Evolutionary conservation across 2,797 vertebrate species (phyloP), one percentile per base, ranked within the genome.

Genomic region (Valencia hispanica): DNA sequence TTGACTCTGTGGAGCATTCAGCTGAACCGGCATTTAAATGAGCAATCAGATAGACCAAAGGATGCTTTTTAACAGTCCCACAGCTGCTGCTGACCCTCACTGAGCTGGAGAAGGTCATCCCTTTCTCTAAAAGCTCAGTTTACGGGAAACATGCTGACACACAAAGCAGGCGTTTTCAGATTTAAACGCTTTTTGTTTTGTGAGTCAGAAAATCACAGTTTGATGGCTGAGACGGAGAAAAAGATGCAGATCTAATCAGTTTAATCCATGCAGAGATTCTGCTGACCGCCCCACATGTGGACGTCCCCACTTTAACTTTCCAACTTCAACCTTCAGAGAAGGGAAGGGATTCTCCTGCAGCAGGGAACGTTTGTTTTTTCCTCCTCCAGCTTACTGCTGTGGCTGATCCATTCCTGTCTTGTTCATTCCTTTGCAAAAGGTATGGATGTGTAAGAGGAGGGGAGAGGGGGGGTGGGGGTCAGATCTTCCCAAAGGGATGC

Each of bases 391-490:
- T 84, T 70, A 59, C 70, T 79, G 84, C 55, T 72, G 78, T 57
- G 10, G 72, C 71, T 85, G 88, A 88, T 86, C 85, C 82, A 89
- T 91, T 92, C 87, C 92, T 83, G 80, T 79, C 70, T 22, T 32
- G 12, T 90, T 90, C 85, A 87, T 90, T 88, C 86, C 86, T 87
- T 57, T 84, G 72, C 72, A 55, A 61, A 84, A 73, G 73, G 43
- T 78, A 17, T 68, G n/a, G 41, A 34, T 74, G 15, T 73, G 17
- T 72, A 48, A 17, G 20, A 32, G 12, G 47, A 20, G 32, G 41
- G 50, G 34, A 32, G 30, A 47, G n/a, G n/a, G n/a, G n/a, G n/a
- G n/a, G n/a, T n/a, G n/a, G n/a, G n/a, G n/a, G n/a, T n/a, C n/a
- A n/a, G n/a, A n/a, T 79, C 61, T 11, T 72, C 85, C 83, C 82